Evolutionary conservation across 2,888 invertebrate genomes (phyloP), one percentile per base, ranked within the genome.

Genomic region (Caradrina kadenii): DNA sequence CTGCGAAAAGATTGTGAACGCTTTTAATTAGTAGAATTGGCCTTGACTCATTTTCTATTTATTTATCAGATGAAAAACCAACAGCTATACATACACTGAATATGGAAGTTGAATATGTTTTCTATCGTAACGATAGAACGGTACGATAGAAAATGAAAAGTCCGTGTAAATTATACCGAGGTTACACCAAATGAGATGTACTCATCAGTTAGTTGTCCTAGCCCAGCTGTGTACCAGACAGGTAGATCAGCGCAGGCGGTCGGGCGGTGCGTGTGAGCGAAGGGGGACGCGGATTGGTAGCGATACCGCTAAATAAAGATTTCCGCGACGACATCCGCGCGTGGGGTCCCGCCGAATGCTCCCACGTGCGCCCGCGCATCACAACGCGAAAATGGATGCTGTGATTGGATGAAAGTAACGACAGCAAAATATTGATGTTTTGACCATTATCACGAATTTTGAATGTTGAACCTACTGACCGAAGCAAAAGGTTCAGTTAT

Each of bases 221-320:
- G 50, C 31, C 19, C 50, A 39, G 39, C 35, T 35, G 13, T 10
- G 42, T 73, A 55, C 26, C 54, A 53, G 58, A 50, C 60, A 77
- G 67, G 63, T 68, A 56, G 78, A 50, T 50, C 45, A 50, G 60
- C 54, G 50, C 66, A 77, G n/a, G n/a, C n/a, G n/a, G 26, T 26
- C 26, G 26, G 22, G 65, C 79, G 76, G 87, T 88, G 89, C 94
- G 95, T 94, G 95, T 93, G 95, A 94, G 91, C 93, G 89, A 87
- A 91, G 94, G 94, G 88, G 86, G 81, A 72, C 83, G 87, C 90
- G 89, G 86, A 88, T 88, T 90, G 92, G 93, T 93, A 91, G 92
- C 92, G 92, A 90, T 93, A 90, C 90, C 88, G 88, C 92, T 95
- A 94, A 96, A 94, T 95, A 92, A 94, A 96, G 95, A 96, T 94